Base-by-base conservation (phyloP, 2,113 vertebrate genomes). In the Ia io region DNA sequence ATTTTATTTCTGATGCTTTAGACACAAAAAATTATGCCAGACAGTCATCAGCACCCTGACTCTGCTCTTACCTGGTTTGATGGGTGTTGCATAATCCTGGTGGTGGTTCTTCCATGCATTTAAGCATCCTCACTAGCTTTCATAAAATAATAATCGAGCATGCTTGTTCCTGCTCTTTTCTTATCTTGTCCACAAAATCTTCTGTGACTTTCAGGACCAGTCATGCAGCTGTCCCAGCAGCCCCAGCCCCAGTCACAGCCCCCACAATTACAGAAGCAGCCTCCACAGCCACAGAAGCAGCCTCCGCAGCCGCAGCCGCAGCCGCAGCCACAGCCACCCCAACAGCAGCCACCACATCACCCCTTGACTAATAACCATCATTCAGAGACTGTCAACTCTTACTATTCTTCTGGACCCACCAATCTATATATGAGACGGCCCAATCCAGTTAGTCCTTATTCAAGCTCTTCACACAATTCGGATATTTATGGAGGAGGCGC, bases 381-480 rank as follows among this genome's bases (percentile, higher is more conserved):
- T 94, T 96, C 98, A 63, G 98, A 98, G n/a, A 84, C 98, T 23
- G 61, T 98, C 84, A 98, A 97, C 65, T 95, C 98, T 44, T 99
- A 98, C 96, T 93, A 98, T 94, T 97, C 98, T 94, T 98, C 99
- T 91, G 97, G 98, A 96, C 94, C 98, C 96, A 97, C 98, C 96
- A 97, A 95, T 96, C 96, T 97, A 10, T 99, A 99, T 93, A 96
- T 98, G 96, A 98, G 98, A 97, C 98, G 98, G 83, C 98, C 98
- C 84, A 98, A 98, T 96, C 95, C 98, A 53, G 96, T 97, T 51
- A 98, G 95, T 92, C 95, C 98, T 92, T 99, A 99, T 93, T 97
- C 98, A 93, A 98, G 98, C 97, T 98, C 99, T 97, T 98, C 98
- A 28, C 99, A 98, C 92, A 84, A 98, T 96, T 98, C 99, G 95